Conservation (phyloP, 2,888 invertebrate genomes). For the Neoascia interrupta region DNA sequence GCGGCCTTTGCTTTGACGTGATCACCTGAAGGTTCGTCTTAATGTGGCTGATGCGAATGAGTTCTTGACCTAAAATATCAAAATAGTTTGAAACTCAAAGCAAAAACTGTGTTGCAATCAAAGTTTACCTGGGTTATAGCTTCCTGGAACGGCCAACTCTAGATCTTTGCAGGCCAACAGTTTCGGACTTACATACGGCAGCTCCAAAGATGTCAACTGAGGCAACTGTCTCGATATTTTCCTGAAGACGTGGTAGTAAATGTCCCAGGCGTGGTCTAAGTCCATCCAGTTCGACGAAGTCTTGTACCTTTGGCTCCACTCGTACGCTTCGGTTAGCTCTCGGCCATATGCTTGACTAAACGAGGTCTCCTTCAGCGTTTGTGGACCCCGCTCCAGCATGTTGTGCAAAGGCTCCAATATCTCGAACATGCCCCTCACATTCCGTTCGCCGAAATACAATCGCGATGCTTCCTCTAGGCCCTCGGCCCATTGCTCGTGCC, state of each 20-base stretch:
- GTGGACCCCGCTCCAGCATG: slow-evolving; percentile 95
- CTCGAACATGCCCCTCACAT: slow-evolving; percentile 97
- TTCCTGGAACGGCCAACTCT: slow-evolving; percentile 98
- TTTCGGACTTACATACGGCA: slow-evolving; percentile 97
- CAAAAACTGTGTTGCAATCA: neutral
- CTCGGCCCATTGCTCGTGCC: slow-evolving; percentile 99
- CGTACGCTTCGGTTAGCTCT: slow-evolving; percentile 95
- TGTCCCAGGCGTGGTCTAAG: slow-evolving; percentile 98
- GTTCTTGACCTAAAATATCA: slow-evolving; percentile 84
- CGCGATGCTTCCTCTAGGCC: slow-evolving; percentile 96
- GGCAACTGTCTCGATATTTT: slow-evolving; percentile 97
- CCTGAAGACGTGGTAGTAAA: slow-evolving; percentile 99
- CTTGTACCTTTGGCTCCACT: slow-evolving; percentile 96
- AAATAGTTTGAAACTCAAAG: too few species aligned
- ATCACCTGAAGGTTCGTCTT: slow-evolving; percentile 96
- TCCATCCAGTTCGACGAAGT: slow-evolving; percentile 92
- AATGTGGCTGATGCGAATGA: slow-evolving; percentile 93
- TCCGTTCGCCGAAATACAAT: slow-evolving; percentile 97
- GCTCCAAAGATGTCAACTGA: slow-evolving; percentile 91
- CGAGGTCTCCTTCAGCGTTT: slow-evolving; percentile 97
- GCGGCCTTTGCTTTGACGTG: slow-evolving; percentile 97
- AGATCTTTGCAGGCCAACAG: slow-evolving; percentile 93
- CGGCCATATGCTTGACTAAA: slow-evolving; percentile 98
- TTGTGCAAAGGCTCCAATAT: slow-evolving; percentile 96
- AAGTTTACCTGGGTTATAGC: slow-evolving; percentile 92